Evolutionary conservation across 2,797 vertebrate genomes (phyloP), one percentile per base, ranked within the genome.

Genomic region (Pantherophis alleghaniensis): DNA sequence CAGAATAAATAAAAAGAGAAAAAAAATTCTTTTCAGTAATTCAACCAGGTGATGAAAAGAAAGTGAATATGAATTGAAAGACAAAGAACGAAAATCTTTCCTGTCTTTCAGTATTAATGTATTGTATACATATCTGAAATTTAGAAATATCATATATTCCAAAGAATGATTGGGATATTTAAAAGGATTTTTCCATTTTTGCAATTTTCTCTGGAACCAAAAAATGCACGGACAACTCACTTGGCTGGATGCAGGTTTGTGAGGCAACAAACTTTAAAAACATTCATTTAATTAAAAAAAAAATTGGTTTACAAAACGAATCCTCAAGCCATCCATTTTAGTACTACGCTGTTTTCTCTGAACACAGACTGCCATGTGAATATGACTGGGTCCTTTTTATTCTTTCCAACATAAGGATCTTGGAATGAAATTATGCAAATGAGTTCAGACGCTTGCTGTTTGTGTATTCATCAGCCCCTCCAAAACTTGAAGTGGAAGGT

Each of bases 1-100:
- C 0, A 90, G 51, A 94, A 86, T 57, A 93, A 59, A 88, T 79
- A 57, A 32, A 60, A 61, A 61, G 92, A 86, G 69, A 88, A 88
- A 90, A 53, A 94, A 18, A 51, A 2, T 47, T 37, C 20, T 60
- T 66, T n/a, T 66, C 26, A 93, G 83, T 90, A 69, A 37, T n/a
- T 60, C 51, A 4, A 69, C 18, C 88, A 94, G 92, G 20, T 4
- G 55, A 55, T 94, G 9, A 2, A 56, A 93, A 57, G 90, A 28
- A 89, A 93, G 2, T 18, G 53, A 63, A 95, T 18, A 37, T 47
- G 63, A 66, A 4, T 59, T 88, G 37, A 87, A 51, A 57, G 7
- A 87, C 14, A 28, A 12, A 24, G 32, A 55, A 32, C n/a, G n/a
- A 42, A 79, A 5, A 87, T 7, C 1, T 61, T 56, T 20, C 3